These are phyloP conservation scores for Amorpha juglandis DNA, from an alignment of 2,888 invertebrate genomes.

Conservation along the genomic window DNA sequence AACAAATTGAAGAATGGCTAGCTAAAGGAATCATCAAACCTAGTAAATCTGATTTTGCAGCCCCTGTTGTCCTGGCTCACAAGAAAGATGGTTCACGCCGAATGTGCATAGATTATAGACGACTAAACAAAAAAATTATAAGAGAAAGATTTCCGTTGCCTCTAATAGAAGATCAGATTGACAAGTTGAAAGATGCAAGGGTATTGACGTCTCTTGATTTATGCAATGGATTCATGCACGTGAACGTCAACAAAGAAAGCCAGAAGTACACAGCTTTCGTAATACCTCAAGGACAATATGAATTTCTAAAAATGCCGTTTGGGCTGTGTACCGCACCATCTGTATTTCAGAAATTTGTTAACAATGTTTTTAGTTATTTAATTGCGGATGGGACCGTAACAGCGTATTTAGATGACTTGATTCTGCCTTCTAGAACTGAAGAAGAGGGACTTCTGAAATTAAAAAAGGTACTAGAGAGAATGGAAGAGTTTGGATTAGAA, in stretches of 20 bases:
- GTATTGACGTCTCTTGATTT: constrained; percentile 30
- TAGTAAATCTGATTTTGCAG: constrained; percentile 37
- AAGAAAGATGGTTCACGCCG: constrained; percentile 34
- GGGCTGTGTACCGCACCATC: constrained; percentile 56
- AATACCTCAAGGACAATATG: constrained; percentile 47
- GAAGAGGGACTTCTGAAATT: constrained; percentile 36
- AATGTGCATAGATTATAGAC: constrained; percentile 35
- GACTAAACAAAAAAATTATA: constrained; percentile 34
- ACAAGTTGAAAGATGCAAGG: constrained; percentile 25
- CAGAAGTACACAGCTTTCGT: constrained; percentile 58
- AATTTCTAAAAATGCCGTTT: constrained; percentile 53
- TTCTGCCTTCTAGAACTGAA: constrained; percentile 34
- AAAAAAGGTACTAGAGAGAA: constrained; percentile 35
- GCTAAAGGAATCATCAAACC: constrained; percentile 29
- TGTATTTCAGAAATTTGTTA: constrained; percentile 29
- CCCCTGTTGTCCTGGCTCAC: constrained; percentile 33
- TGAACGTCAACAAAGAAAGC: constrained; percentile 20
- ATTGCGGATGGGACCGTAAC: constrained; percentile 30
- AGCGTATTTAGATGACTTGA: constrained; percentile 39
- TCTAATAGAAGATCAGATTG: constrained; percentile 26
- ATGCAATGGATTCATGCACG: not conserved
- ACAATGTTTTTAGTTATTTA: constrained; percentile 29
- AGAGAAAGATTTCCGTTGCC: constrained; percentile 36
- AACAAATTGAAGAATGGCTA: constrained; percentile 35
- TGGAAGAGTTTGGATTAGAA: constrained; percentile 42